A percentile compares a stretch with the other conserved stretches of the same genome.
These are phyloP conservation scores for Macquaria ambigua DNA, from an alignment of 2,113 vertebrate species.

Conservation along the genomic window DNA sequence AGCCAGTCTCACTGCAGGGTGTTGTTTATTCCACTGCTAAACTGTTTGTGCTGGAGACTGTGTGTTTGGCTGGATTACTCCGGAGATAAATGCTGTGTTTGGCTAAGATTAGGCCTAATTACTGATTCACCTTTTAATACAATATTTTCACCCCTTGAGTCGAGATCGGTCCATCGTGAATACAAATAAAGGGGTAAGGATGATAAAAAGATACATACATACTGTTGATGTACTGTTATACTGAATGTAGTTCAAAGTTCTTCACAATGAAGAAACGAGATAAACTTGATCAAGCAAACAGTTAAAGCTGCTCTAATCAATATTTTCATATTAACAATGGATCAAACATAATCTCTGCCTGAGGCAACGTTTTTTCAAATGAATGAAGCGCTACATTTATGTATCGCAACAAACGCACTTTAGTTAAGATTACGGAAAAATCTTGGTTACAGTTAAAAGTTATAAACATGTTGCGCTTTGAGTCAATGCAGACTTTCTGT, in stretches of 20 bases:
- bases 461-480: too few species aligned
- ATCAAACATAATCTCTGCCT: background rate
- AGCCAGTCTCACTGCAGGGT: conserved; percentile 7
- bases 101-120: conserved; percentile 21
- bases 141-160: conserved; percentile 2
- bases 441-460: too few species aligned
- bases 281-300: background rate
- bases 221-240: background rate
- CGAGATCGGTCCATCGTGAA: background rate
- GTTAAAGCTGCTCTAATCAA: background rate
- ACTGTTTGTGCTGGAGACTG: conserved; percentile 5
- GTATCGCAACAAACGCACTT: too few species aligned
- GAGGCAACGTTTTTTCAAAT: too few species aligned
- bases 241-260: background rate
- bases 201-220: background rate
- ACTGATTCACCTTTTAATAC: conserved; percentile 21
- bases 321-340: background rate
- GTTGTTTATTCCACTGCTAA: conserved; percentile 27
- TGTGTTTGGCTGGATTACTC: conserved; percentile 16
- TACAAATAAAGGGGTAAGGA: background rate
- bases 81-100: background rate
- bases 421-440: too few species aligned
- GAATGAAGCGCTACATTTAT: too few species aligned
- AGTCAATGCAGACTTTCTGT: too few species aligned
- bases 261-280: background rate